Evolutionary conservation across 2,888 invertebrate species (phyloP).

Genomic region (Lacanobia oleracea): DNA sequence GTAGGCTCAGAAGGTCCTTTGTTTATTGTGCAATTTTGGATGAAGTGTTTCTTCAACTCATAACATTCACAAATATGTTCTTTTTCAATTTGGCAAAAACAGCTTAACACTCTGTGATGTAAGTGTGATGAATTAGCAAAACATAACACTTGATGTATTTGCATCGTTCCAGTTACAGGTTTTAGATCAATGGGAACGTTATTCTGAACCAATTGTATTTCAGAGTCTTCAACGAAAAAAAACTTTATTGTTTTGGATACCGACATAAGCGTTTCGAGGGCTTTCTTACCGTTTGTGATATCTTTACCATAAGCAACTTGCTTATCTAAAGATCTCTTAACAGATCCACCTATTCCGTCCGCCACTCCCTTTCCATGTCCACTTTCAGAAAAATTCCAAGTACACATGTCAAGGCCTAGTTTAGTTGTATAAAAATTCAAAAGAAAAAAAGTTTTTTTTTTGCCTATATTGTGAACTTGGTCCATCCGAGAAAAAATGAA

Average conservation of each 20-base stretch:
- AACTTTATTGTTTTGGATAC: neutral
- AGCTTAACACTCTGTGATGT: constrained; percentile 3
- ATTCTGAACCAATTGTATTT: neutral
- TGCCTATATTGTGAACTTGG: neutral
- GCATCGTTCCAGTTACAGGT: neutral
- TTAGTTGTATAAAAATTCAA: constrained; percentile 3
- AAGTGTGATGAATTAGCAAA: neutral
- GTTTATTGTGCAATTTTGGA: neutral
- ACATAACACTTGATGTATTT: constrained; percentile 21
- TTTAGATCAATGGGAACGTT: neutral
- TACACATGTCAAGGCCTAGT: constrained; percentile 2
- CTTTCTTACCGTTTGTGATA: constrained; percentile 12
- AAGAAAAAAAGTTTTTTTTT: neutral
- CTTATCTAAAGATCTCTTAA: constrained; percentile 6
- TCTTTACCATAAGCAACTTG: constrained; percentile 9
- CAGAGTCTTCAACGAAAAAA: constrained; percentile 11
- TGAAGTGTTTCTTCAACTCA: constrained; percentile 6
- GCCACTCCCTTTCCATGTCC: constrained; percentile 5
- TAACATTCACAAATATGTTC: neutral
- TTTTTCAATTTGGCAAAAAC: constrained; percentile 13
- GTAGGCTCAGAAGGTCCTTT: neutral
- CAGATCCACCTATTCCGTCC: constrained; percentile 16
- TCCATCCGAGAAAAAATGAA: neutral
- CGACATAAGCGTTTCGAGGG: neutral
- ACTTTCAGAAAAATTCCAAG: constrained; percentile 16